phyloP scores from a whole-genome alignment of 2,888 invertebrate species.

The Agrilus cyanescens region DNA sequence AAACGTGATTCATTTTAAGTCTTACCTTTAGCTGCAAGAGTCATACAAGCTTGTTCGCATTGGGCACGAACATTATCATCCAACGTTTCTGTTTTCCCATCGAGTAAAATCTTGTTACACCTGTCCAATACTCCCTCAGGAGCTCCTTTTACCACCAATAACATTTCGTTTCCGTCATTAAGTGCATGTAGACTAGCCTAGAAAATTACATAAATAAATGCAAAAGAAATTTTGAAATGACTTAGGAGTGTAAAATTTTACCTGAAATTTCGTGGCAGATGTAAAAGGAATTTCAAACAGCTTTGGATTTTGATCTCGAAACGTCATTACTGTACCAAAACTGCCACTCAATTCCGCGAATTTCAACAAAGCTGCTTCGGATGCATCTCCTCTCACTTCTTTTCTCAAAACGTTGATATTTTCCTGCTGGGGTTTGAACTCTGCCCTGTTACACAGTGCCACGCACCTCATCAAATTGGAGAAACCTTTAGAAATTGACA shows the following conservation, averaged over 20 bases:
- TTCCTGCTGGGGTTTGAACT: constrained; percentile 39
- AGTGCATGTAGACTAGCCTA: constrained; percentile 51
- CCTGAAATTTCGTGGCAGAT: constrained; percentile 55
- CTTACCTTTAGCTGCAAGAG: constrained; percentile 48
- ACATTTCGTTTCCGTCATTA: constrained; percentile 36
- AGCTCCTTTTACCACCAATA: constrained; percentile 66
- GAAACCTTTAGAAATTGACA: constrained; percentile 18
- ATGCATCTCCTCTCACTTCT: constrained; percentile 55
- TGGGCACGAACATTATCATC: constrained; percentile 41
- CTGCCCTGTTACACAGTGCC: constrained; percentile 61
- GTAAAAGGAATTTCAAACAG: constrained; percentile 55
- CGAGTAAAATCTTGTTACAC: constrained; percentile 48
- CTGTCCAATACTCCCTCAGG: constrained; percentile 60
- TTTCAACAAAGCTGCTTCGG: constrained; percentile 56
- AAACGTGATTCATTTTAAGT: too few relatives aligned
- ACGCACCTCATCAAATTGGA: constrained; percentile 36
- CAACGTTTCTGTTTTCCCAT: constrained; percentile 43
- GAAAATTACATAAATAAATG: constrained; percentile 1
- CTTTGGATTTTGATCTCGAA: constrained; percentile 42
- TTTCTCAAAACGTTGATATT: constrained; percentile 39
- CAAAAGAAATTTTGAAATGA: neutral
- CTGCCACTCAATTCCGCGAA: constrained; percentile 46
- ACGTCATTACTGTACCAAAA: constrained; percentile 22
- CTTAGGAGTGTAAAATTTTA: constrained; percentile 24
- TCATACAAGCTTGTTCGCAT: constrained; percentile 59